These are phyloP conservation scores for Drosophila hydei DNA, from an alignment of 1,140 invertebrate genomes.

Conservation along the genomic window DNA sequence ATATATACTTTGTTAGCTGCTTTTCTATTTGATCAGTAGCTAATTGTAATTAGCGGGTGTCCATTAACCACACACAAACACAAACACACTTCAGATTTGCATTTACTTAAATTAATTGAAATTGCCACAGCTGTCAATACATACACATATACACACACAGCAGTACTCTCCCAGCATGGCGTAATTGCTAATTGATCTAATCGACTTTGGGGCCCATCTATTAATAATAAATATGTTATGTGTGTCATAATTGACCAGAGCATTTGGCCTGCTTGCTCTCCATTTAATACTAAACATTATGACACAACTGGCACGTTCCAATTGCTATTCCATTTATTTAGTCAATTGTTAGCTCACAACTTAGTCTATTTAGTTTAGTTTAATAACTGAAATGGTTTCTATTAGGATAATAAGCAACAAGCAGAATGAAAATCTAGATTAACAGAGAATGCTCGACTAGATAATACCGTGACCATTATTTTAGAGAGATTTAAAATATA, in stretches of 20 bases:
- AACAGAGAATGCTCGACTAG: background rate
- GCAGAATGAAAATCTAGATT: background rate
- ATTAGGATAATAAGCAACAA: background rate
- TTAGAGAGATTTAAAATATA: background rate
- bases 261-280: background rate
- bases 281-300: background rate
- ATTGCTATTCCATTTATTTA: conserved; percentile 48
- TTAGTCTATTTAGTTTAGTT: background rate
- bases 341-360: background rate
- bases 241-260: conserved; percentile 57
- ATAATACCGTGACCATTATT: background rate
- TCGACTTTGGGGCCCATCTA: conserved; percentile 59
- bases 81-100: conserved; percentile 18
- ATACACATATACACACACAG: conserved; percentile 10
- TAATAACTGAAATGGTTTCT: conserved; percentile 18
- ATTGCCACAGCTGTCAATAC: conserved; percentile 66
- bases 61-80: conserved; percentile 5
- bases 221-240: conserved; percentile 72
- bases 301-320: conserved; percentile 3
- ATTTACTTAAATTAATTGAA: conserved; percentile 74
- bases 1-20: background rate
- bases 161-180: background rate
- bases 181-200: conserved; percentile 66
- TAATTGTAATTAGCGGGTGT: conserved; percentile 56
- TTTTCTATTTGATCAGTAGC: conserved; percentile 22